Conservation (phyloP, 2,113 vertebrate species). For the Apistogramma diplotaenia region DNA sequence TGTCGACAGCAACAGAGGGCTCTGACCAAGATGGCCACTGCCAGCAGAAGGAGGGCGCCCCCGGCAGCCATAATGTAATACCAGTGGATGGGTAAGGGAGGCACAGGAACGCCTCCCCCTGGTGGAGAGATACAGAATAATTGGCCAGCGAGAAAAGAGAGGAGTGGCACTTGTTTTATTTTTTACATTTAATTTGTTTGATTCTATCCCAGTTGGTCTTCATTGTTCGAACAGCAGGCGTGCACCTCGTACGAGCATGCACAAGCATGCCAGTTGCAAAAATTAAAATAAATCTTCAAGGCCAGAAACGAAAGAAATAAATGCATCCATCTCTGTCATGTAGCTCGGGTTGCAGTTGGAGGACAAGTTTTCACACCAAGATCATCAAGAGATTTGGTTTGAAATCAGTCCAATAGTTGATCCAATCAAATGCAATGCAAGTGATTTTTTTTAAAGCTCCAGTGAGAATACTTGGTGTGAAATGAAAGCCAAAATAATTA, state of each 20-base stretch:
- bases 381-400: constrained; percentile 55
- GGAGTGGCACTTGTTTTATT: constrained; percentile 49
- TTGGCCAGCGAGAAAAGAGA: constrained; percentile 84
- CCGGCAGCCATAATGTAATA: constrained; percentile 99
- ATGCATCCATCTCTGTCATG: constrained; percentile 59
- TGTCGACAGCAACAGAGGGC: constrained; percentile 95
- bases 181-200: constrained; percentile 33
- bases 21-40: constrained; percentile 91
- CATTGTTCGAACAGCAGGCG: constrained; percentile 59
- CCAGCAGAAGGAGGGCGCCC: constrained; percentile 94
- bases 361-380: constrained; percentile 73
- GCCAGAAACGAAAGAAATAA: constrained; percentile 45
- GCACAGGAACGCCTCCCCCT: constrained; percentile 96
- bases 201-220: constrained; percentile 29
- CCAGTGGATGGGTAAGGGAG: constrained; percentile 98
- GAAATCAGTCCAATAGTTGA: constrained; percentile 44
- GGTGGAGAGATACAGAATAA: constrained; percentile 97
- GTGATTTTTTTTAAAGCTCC: constrained; percentile 13
- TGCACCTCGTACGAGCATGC: constrained; percentile 71
- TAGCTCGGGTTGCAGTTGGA: constrained; percentile 48
- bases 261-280: constrained; percentile 73
- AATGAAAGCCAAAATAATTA: constrained; percentile 66
- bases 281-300: constrained; percentile 54
- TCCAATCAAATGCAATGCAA: constrained; percentile 36
- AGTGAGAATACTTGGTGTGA: constrained; percentile 66